Conservation (phyloP, 2,113 vertebrate species). For the Lasiurus cinereus region DNA sequence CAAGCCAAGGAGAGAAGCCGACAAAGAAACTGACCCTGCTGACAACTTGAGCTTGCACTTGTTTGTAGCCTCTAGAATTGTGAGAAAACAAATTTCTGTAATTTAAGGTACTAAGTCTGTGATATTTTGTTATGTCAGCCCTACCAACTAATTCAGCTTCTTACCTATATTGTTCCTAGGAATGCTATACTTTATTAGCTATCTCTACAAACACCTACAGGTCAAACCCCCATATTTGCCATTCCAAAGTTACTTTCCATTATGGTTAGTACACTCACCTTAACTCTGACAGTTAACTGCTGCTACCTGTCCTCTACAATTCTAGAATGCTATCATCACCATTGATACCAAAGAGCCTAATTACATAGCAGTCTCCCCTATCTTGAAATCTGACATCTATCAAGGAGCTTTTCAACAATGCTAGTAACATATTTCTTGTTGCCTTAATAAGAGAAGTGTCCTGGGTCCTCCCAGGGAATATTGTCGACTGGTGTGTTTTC, state of each 20-base stretch:
- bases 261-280: not conserved
- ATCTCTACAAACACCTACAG: not conserved
- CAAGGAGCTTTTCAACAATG: constrained; percentile 11
- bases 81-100: constrained; percentile 44
- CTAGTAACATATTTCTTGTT: not conserved
- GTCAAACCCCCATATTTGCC: not conserved
- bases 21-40: not conserved
- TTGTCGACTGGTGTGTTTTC: not conserved
- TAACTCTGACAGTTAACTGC: constrained; percentile 49
- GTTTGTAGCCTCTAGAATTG: not conserved
- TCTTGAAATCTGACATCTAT: not conserved
- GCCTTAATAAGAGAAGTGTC: constrained; percentile 33
- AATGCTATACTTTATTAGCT: constrained; percentile 15
- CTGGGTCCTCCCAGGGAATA: not conserved
- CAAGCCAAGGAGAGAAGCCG: not conserved
- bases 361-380: not conserved
- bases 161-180: not conserved
- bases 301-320: not conserved
- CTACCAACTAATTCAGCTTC: not conserved
- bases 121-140: not conserved
- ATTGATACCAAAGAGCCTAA: not conserved
- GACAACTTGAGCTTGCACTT: constrained; percentile 6
- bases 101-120: not conserved
- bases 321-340: not conserved
- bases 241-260: not conserved